Conservation (phyloP, 2,797 vertebrate genomes). For the Thaleichthys pacificus region DNA sequence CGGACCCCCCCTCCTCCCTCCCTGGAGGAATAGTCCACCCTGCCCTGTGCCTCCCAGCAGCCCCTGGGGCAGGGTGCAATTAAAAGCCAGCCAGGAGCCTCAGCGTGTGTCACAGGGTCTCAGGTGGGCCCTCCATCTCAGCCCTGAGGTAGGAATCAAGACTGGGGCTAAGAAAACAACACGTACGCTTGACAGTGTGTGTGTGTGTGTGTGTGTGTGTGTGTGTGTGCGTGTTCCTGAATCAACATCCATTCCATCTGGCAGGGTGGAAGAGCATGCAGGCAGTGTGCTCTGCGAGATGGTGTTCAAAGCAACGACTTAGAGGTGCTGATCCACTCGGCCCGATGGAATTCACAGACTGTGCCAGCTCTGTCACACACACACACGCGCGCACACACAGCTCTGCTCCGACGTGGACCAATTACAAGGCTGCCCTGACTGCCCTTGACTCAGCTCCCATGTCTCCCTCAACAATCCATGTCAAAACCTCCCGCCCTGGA, state of each 20-base stretch:
- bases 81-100: conserved; percentile 64
- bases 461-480: conserved; percentile 48
- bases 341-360: conserved; percentile 47
- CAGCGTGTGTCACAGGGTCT: conserved; percentile 52
- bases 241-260: conserved; percentile 54
- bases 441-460: conserved; percentile 67
- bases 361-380: conserved; percentile 20
- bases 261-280: conserved; percentile 45
- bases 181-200: conserved; percentile 12
- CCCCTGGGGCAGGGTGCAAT: conserved; percentile 68
- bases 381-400: conserved; percentile 17
- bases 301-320: conserved; percentile 40
- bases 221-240: conserved; percentile 17
- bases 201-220: conserved; percentile 1
- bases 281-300: not conserved
- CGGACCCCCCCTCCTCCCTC: conserved; percentile 39
- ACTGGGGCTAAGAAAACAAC: conserved; percentile 49
- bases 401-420: conserved; percentile 60
- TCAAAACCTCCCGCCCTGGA: conserved; percentile 46
- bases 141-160: conserved; percentile 24
- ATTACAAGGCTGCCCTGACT: conserved; percentile 69
- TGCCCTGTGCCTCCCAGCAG: conserved; percentile 64
- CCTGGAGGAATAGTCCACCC: conserved; percentile 50
- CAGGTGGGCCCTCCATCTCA: conserved; percentile 37
- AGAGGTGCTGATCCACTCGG: conserved; percentile 51